Evolutionary conservation across 2,113 vertebrate genomes (phyloP).

Genomic region (Notechis scutatus): DNA sequence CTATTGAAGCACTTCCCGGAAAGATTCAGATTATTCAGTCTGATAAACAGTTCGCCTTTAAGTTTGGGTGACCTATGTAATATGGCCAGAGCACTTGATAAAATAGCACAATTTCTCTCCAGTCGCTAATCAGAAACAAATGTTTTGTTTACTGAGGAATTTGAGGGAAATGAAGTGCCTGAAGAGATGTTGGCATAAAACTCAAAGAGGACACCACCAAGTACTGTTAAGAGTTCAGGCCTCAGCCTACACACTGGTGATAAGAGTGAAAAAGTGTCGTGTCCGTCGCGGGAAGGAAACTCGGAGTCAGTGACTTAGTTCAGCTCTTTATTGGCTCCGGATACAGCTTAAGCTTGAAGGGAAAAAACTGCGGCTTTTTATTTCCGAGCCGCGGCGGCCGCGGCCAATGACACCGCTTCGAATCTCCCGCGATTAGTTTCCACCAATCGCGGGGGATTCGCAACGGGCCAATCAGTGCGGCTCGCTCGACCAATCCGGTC

Average conservation of each 20-base stretch:
- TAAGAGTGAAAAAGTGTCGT: neutral
- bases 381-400: too few species aligned
- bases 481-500: too few species aligned
- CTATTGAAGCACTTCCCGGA: neutral
- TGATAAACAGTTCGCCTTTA: neutral
- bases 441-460: too few species aligned
- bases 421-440: too few species aligned
- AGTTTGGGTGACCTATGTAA: neutral
- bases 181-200: neutral
- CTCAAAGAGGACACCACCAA: neutral
- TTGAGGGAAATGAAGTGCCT: neutral
- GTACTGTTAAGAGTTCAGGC: neutral
- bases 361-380: too few species aligned
- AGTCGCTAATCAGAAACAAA: neutral
- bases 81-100: neutral
- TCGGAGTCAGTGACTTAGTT: too few species aligned
- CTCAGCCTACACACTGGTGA: neutral
- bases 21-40: neutral
- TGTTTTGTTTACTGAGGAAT: neutral
- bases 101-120: neutral
- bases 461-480: too few species aligned
- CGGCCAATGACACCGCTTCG: too few species aligned
- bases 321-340: too few species aligned
- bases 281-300: too few species aligned
- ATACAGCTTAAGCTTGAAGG: too few species aligned